Conservation (phyloP, 2,888 invertebrate species). For the Eustalomyia histrio region DNA sequence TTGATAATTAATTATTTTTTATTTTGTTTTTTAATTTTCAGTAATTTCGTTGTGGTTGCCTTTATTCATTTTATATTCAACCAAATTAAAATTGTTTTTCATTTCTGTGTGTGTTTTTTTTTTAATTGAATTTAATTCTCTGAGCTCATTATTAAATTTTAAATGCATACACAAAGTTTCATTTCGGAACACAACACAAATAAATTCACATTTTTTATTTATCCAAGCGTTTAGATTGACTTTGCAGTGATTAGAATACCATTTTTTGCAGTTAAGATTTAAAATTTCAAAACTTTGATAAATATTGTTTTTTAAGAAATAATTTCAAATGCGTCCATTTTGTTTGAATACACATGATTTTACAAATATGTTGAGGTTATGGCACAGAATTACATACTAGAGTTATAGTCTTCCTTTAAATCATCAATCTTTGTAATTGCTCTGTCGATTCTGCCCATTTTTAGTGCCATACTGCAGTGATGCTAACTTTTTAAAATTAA, state of each 20-base stretch:
- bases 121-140: conserved; percentile 58
- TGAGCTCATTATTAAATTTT: conserved; percentile 55
- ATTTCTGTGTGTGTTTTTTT: conserved; percentile 22
- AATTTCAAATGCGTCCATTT: too few species aligned
- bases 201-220: conserved; percentile 32
- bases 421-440: too few species aligned
- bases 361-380: too few species aligned
- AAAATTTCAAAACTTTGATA: too few species aligned
- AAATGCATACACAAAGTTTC: conserved; percentile 27
- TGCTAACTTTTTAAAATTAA: too few species aligned
- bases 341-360: too few species aligned
- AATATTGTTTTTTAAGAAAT: too few species aligned
- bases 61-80: conserved; percentile 10
- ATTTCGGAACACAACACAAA: conserved; percentile 25
- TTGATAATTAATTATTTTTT: conserved; percentile 35
- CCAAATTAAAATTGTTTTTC: conserved; percentile 47
- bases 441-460: too few species aligned
- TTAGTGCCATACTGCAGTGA: too few species aligned
- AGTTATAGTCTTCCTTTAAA: too few species aligned
- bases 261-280: too few species aligned
- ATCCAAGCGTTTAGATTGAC: background rate
- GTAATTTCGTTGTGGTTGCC: conserved; percentile 5
- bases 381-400: too few species aligned
- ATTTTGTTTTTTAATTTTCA: conserved; percentile 18
- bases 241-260: background rate